Evolutionary conservation across 1,140 invertebrate genomes (phyloP), one percentile per base, ranked within the genome.

Genomic region (Helicoverpa zea): DNA sequence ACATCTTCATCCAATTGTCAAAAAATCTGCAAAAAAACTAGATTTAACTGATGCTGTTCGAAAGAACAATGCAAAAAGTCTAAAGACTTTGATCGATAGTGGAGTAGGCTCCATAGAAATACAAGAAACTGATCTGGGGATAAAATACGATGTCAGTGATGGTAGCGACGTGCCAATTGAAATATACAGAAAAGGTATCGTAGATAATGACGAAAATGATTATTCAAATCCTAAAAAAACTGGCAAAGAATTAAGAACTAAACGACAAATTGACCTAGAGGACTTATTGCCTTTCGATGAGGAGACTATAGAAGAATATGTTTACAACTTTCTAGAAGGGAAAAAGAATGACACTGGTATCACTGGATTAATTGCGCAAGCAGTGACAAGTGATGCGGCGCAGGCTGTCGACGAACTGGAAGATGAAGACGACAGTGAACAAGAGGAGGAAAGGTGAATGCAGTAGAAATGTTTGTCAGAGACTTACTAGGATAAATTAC

Each of bases 181-280:
- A 86, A 94, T 95, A 82, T 96, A 96, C 82, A 93, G 95, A 81
- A 96, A 96, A 88, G 96, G 96, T n/a, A 95, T 96, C 49, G 96
- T 96, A 54, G 95, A 96, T 75, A 94, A 84, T 74, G 94, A 94
- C 83, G 94, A 95, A 82, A 95, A 94, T 73, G 86, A 94, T 83
- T 90, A 95, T 76, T 85, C 89, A 51, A 89, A 87, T 63, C 2
- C 56, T 29, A 51, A 90, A 90, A 93, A 93, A 82, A 87, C 81
- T 52, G 82, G 70, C 12, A 84, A 86, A 79, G 84, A 87, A 72
- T 86, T 84, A n/a, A 89, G 95, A n/a, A 81, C 80, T 18, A 94
- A 90, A 79, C 86, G 94, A 80, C 91, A 95, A 83, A 87, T 93
- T 12, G 84, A 89, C 64, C 78, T 93, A 13, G 91, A 91, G 80